These are phyloP conservation scores for Mactromeris polynyma DNA, from an alignment of 2,888 invertebrate genomes.

Conservation along the genomic window DNA sequence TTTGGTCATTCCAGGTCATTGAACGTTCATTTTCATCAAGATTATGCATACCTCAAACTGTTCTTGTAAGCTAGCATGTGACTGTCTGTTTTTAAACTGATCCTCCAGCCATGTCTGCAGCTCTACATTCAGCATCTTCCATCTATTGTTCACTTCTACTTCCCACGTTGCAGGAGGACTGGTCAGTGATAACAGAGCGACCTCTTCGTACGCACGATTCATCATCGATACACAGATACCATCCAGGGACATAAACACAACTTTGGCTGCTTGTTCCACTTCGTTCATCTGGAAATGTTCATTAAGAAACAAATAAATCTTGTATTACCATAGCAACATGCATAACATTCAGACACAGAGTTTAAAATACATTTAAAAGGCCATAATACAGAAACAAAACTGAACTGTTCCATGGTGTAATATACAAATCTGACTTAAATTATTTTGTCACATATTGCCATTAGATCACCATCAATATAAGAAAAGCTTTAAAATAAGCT, in stretches of 20 bases:
- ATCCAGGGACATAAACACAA: conserved; percentile 91
- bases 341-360: too few relatives aligned
- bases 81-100: conserved; percentile 91
- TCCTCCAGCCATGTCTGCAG: conserved; percentile 94
- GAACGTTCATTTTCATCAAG: too few relatives aligned
- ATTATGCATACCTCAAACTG: conserved; percentile 89
- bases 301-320: too few relatives aligned
- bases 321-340: background rate
- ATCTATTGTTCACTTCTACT: conserved; percentile 92
- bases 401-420: too few relatives aligned
- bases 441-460: too few relatives aligned
- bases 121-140: conserved; percentile 93
- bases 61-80: conserved; percentile 92
- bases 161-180: conserved; percentile 94
- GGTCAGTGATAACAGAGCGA: conserved; percentile 91
- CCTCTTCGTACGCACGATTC: conserved; percentile 88
- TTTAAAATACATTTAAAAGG: too few relatives aligned
- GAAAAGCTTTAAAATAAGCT: too few relatives aligned
- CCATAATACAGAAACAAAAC: too few relatives aligned
- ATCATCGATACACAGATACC: conserved; percentile 90
- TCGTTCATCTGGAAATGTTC: conserved; percentile 79
- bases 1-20: too few relatives aligned
- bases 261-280: conserved; percentile 91
- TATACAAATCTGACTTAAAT: too few relatives aligned
- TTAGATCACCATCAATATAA: too few relatives aligned